Base-by-base conservation (phyloP, 2,888 invertebrate genomes). In the Suillia variegata region DNA sequence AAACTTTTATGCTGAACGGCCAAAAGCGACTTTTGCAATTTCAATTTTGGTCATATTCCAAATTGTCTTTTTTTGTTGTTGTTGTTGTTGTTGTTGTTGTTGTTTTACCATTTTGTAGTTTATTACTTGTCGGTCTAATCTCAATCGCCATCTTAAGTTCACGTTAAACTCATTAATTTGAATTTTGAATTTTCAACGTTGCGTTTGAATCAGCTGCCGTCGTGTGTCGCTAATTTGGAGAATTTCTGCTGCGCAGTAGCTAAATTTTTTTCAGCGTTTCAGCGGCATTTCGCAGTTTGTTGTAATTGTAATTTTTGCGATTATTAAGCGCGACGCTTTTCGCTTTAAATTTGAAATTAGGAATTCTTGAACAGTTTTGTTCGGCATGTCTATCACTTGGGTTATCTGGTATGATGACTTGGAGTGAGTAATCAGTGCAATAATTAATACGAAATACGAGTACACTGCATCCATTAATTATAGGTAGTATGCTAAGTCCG, bases 1-100 rank as follows among this genome's bases (percentile, higher is more conserved):
- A 69, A 70, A 62, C 52, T 26, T 26, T 26, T 26, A 6, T 26
- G 26, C 10, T 38, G 38, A 13, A n/a, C 38, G 6, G n/a, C 38
- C n/a, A n/a, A 38, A 38, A 38, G n/a, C 38, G 3, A 38, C 38
- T 26, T 26, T 26, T 26, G 10, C 26, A 26, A 38, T 12, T 38
- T 38, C 38, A 38, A 38, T 12, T 38, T 38, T 26, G 10, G n/a
- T 31, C 31, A 31, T 31, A 31, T 31, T 5, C 31, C 6, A 38
- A 38, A 38, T 5, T 5, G 20, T 33, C 15, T 33, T 31, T 31
- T 22, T 33, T 52, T n/a, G n/a, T n/a, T n/a, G n/a, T n/a, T n/a
- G n/a, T n/a, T n/a, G n/a, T n/a, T n/a, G n/a, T n/a, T n/a, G n/a
- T n/a, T n/a, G n/a, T n/a, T n/a, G n/a, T n/a, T n/a, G n/a, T n/a